Percentiles rank a stretch among this genome's conserved stretches.
Evolutionary conservation across 1,140 invertebrate genomes (phyloP).

Genomic region (Glossosoma conforme): DNA sequence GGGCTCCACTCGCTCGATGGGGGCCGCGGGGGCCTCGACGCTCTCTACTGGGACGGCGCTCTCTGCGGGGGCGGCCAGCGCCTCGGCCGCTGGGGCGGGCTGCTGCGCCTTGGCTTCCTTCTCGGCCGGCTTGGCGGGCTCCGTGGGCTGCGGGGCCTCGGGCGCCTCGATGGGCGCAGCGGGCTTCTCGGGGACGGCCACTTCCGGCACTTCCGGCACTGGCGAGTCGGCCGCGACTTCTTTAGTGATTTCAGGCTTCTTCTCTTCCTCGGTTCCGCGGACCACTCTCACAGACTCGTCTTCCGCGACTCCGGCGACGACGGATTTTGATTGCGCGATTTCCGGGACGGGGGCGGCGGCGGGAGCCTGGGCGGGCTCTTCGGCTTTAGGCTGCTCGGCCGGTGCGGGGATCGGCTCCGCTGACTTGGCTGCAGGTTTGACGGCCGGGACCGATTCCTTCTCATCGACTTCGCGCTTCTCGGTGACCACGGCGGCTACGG

Average conservation of each 20-base stretch:
- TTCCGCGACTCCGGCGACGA: conserved; percentile 9
- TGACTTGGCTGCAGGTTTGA: conserved; percentile 4
- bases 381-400: conserved; percentile 7
- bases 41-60: not conserved
- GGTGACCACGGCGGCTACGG: not conserved
- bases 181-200: no score
- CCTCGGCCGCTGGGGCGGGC: not conserved
- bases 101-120: conserved; percentile 9
- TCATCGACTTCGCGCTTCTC: conserved; percentile 17
- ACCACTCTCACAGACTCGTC: conserved; percentile 22
- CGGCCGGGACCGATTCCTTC: not conserved
- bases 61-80: not conserved
- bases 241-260: conserved; percentile 10
- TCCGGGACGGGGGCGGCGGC: conserved; percentile 5
- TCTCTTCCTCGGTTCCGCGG: conserved; percentile 23
- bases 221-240: no score
- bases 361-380: conserved; percentile 5
- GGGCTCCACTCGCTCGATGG: conserved; percentile 7
- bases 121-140: conserved; percentile 8
- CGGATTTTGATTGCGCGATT: conserved; percentile 3
- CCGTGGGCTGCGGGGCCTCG: conserved; percentile 7
- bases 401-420: conserved; percentile 3
- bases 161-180: not conserved
- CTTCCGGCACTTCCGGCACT: no score
- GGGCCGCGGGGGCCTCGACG: conserved; percentile 2